Evolutionary conservation across 2,113 vertebrate species (phyloP), one percentile per base, ranked within the genome.

Genomic region (Peromyscus leucopus): DNA sequence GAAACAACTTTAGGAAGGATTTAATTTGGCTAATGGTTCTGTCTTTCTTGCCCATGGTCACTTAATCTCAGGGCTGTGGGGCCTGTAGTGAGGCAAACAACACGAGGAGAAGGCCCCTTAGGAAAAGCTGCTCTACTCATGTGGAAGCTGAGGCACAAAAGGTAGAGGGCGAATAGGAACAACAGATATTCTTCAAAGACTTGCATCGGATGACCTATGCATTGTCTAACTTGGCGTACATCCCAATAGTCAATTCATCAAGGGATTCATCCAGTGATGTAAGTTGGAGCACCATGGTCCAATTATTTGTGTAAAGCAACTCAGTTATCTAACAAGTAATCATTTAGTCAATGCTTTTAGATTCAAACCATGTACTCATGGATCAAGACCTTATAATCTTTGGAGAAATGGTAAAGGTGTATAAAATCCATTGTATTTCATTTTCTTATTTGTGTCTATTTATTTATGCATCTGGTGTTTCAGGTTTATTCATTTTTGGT

Each of bases 401-500:
- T 89, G 36, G 24, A 75, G 24, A 94, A 97, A 28, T 80, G n/a
- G 11, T 83, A 57, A 94, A 82, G 48, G 13, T 63, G 42, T 39
- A 67, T 75, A 82, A 67, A 86, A 96, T 48, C 13, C 26, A 85
- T 42, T 65, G 61, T 57, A 28, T 82, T 82, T 51, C 10, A 36
- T 82, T 31, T 74, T 10, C 21, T 36, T 26, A 5, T 48, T 80
- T 80, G 11, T 78, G n/a, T 74, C 48, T 48, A 3, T 48, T 39
- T 39, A 39, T 76, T 79, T 79, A 55, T 33, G 4, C 2, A 55
- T 79, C 51, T 79, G 24, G 24, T 10, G 51, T 79, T 79, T 55
- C 26, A 79, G 46, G 51, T 55, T 19, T 55, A 55, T 79, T 79
- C 33, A 2, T 55, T 55, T 79, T 48, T 51, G 8, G 33, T 55